Conservation (phyloP, 2,888 invertebrate genomes). For the Dynastes grantii region DNA sequence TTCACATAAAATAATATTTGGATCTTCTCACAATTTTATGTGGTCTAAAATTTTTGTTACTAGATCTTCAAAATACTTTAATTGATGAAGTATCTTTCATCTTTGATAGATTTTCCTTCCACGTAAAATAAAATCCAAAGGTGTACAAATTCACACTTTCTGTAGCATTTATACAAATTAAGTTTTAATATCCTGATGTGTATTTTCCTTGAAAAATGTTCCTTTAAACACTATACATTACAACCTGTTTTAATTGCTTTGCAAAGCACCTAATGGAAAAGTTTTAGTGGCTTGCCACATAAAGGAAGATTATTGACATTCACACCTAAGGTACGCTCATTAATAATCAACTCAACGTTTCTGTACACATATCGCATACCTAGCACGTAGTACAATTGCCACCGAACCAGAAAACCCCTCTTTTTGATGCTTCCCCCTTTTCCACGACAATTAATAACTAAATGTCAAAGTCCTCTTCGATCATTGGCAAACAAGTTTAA, state of each 20-base stretch:
- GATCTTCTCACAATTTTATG: too few species aligned
- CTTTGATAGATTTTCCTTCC: too few species aligned
- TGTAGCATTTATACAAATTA: background rate
- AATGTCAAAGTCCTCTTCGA: slow-evolving; percentile 13
- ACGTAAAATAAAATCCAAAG: too few species aligned
- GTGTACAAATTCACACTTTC: too few species aligned
- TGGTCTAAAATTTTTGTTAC: too few species aligned
- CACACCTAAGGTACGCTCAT: slow-evolving; percentile 4
- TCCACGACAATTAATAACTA: slow-evolving; percentile 16
- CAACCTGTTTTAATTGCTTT: too few species aligned
- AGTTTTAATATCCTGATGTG: too few species aligned
- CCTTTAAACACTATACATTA: background rate
- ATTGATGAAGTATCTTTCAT: too few species aligned
- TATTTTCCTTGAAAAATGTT: background rate
- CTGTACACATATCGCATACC: background rate
- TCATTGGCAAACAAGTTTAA: slow-evolving; percentile 2
- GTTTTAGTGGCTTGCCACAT: background rate
- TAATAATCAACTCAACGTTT: background rate
- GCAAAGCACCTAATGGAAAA: background rate
- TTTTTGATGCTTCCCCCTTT: background rate
- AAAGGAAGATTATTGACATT: background rate
- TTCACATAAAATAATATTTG: too few species aligned
- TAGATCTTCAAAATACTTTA: too few species aligned
- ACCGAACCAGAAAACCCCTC: slow-evolving; percentile 8
- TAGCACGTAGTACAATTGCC: slow-evolving; percentile 6